Evolutionary conservation across 2,797 vertebrate genomes (phyloP).

Genomic region (Epinephelus awoara): DNA sequence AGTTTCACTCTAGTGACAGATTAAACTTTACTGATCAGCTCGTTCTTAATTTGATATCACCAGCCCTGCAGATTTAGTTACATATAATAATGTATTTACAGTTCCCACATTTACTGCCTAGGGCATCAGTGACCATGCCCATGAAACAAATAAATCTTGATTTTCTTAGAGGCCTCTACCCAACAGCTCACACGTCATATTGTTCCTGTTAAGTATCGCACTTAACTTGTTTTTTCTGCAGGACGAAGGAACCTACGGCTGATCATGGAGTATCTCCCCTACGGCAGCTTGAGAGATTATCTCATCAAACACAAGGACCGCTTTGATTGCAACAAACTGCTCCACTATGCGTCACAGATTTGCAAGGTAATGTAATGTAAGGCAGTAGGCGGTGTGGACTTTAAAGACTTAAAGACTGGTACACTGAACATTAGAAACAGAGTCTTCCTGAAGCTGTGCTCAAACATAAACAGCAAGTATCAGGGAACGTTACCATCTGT

Average conservation of each 20-base stretch:
- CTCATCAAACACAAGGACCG: slow-evolving; percentile 95
- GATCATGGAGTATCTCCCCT: slow-evolving; percentile 98
- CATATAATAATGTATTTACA: slow-evolving; percentile 16
- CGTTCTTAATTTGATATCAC: slow-evolving; percentile 28
- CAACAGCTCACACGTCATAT: background rate
- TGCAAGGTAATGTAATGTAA: slow-evolving; percentile 89
- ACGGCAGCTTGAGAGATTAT: slow-evolving; percentile 97
- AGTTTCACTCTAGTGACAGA: background rate
- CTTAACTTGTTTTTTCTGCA: slow-evolving; percentile 48
- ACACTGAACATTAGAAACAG: background rate
- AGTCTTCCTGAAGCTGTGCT: background rate
- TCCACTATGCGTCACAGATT: slow-evolving; percentile 95
- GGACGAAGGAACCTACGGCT: slow-evolving; percentile 94
- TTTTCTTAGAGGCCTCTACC: slow-evolving; percentile 23
- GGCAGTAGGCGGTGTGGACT: background rate
- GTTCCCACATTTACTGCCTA: slow-evolving; percentile 27
- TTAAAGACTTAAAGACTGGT: background rate
- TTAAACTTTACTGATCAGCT: background rate
- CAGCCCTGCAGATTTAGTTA: slow-evolving; percentile 25
- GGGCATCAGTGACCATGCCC: background rate
- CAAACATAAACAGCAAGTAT: background rate
- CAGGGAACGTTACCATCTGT: background rate
- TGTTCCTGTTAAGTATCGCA: background rate
- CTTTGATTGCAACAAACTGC: slow-evolving; percentile 93
- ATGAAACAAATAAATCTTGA: slow-evolving; percentile 40